Percentiles rank a stretch among this genome's conserved stretches.
phyloP scores from a whole-genome alignment of 2,113 vertebrate genomes.

The Pelusios castaneus region DNA sequence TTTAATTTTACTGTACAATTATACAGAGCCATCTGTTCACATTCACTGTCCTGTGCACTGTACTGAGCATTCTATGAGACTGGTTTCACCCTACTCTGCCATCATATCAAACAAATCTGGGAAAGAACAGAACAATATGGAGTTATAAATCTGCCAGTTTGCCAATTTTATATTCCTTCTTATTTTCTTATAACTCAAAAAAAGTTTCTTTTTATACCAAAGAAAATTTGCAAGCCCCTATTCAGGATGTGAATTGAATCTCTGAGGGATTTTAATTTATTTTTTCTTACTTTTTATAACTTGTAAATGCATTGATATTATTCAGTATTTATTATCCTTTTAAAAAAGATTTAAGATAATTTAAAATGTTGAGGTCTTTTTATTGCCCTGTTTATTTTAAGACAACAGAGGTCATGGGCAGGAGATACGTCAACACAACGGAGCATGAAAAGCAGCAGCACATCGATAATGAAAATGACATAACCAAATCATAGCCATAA shows the following conservation, averaged over 20 bases:
- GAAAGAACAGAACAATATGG: background rate
- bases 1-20: conserved; percentile 28
- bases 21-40: conserved; percentile 32
- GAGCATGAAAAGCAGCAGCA: background rate
- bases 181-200: background rate
- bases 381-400: background rate
- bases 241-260: background rate
- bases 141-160: background rate
- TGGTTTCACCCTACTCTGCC: conserved; percentile 2
- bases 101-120: conserved; percentile 7
- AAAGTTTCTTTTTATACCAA: background rate
- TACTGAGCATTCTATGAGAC: background rate
- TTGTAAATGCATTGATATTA: background rate
- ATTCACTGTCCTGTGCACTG: background rate
- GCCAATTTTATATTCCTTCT: background rate
- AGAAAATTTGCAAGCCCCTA: conserved; percentile 4
- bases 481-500: conserved; percentile 7
- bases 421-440: background rate
- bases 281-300: background rate
- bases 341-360: background rate
- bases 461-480: background rate
- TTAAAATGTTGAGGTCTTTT: conserved; percentile 12
- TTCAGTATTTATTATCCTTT: conserved; percentile 2
- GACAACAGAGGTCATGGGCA: background rate
- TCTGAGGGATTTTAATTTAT: background rate